Percentiles rank a stretch among this genome's conserved stretches.
Evolutionary conservation across 2,888 invertebrate species (phyloP).

Genomic region (Nemapogon koenigi): DNA sequence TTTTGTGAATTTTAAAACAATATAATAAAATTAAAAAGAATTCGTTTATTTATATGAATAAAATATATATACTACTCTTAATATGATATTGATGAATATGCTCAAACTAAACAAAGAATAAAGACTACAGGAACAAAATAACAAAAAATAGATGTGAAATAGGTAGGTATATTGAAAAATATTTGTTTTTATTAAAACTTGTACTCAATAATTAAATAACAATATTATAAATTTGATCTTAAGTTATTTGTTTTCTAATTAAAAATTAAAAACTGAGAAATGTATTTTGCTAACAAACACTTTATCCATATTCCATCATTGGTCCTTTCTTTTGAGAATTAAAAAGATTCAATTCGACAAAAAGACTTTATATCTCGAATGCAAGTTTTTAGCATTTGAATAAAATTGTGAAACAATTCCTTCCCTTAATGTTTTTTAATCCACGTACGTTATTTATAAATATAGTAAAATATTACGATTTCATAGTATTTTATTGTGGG

Average conservation of each 20-base stretch:
- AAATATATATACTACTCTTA: constrained; percentile 14
- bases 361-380: too few relatives aligned
- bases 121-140: constrained; percentile 63
- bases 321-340: constrained; percentile 42
- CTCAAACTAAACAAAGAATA: constrained; percentile 46
- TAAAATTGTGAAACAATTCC: too few relatives aligned
- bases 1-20: constrained; percentile 46
- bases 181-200: constrained; percentile 56
- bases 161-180: constrained; percentile 57
- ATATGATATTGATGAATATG: not conserved
- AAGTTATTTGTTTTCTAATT: constrained; percentile 39
- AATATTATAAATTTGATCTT: constrained; percentile 63
- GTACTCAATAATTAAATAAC: constrained; percentile 65
- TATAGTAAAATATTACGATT: too few relatives aligned
- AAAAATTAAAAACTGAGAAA: constrained; percentile 43
- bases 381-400: too few relatives aligned
- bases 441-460: too few relatives aligned
- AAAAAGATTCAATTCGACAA: too few relatives aligned
- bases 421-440: too few relatives aligned
- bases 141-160: constrained; percentile 59
- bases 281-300: constrained; percentile 35
- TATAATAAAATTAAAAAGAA: not conserved
- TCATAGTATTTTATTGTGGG: too few relatives aligned
- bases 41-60: constrained; percentile 29
- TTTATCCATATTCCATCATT: constrained; percentile 42